Base-by-base conservation (phyloP, 2,113 vertebrate species). In the Sander lucioperca region DNA sequence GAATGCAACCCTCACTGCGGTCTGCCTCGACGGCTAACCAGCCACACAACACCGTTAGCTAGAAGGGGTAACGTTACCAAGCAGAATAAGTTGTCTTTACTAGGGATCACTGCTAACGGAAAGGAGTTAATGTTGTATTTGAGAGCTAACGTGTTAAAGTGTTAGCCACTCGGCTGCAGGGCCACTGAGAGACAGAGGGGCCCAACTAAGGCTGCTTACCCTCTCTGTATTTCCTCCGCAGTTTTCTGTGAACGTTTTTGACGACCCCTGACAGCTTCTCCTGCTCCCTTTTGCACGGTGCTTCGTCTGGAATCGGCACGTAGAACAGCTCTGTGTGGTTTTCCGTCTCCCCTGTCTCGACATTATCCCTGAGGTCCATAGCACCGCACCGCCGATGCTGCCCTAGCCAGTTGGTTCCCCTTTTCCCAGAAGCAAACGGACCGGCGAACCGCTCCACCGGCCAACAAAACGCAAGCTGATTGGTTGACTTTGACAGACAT, bases 171-270 rank as follows among this genome's bases (percentile, higher is more conserved):
- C 23, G 58, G 62, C 79, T 74, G 47, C 70, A 79, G 79, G 59
- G 68, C 76, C 73, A 87, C 57, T 78, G 53, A 48, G 21, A 72
- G 30, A 54, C 5, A 33, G 15, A 69, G 75, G 82, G 86, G 79
- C 82, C 91, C 87, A 33, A 23, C 23, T 0, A 68, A 56, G 64
- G 68, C 79, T 65, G 69, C 91, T 96, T 95, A 99, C 98, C 98
- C 96, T 99, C 97, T 86, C 96, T 95, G 93, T 98, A 99, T 95
- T 99, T 99, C 95, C 96, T 97, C 89, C 98, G 97, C 93, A 99
- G 97, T 92, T 97, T 96, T 92, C 97, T 95, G 93, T 99, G 98
- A 67, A 99, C 97, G 93, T 96, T 97, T 91, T 98, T 99, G 50
- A 99, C 97, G 70, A 99, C 96, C 58, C 97, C 97, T 0, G 98